Percentiles rank a stretch among this genome's conserved stretches.
Conservation (phyloP, 2,797 vertebrate species). For the Sebastes vulpes region DNA sequence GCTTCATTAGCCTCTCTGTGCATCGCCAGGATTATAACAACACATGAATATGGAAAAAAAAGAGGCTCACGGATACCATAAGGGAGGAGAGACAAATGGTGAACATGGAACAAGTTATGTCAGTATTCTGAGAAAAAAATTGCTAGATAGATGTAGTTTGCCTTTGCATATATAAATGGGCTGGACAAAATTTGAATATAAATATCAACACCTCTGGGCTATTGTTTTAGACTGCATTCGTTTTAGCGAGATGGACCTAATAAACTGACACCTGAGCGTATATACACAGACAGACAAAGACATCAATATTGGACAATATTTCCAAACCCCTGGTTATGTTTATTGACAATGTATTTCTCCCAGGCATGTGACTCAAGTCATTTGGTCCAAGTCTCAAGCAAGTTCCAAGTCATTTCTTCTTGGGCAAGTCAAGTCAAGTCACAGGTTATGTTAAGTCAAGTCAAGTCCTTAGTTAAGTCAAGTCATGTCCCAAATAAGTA, state of each 20-base stretch:
- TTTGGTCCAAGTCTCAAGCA: too few species aligned
- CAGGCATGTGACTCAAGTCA: too few species aligned
- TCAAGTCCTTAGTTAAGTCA: too few species aligned
- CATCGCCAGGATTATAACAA: constrained; percentile 60
- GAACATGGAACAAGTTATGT: constrained; percentile 20
- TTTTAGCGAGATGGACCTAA: not conserved
- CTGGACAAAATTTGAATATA: not conserved
- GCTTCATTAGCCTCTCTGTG: constrained; percentile 74
- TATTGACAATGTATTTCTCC: not conserved
- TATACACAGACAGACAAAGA: not conserved
- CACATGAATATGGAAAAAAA: constrained; percentile 63
- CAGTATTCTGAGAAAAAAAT: not conserved
- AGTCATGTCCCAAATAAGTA: too few species aligned
- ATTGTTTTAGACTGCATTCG: not conserved
- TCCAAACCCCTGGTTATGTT: not conserved
- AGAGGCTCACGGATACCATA: constrained; percentile 11
- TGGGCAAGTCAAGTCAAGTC: too few species aligned
- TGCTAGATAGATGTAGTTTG: not conserved
- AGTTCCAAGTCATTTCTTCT: too few species aligned
- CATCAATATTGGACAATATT: not conserved
- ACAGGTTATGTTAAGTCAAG: too few species aligned
- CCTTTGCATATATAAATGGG: not conserved
- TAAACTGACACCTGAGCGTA: not conserved
- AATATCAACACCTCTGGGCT: not conserved
- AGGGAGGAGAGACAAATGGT: constrained; percentile 18